These are phyloP conservation scores for Drosophila ironensis DNA, from an alignment of 1,140 invertebrate genomes.

Conservation along the genomic window DNA sequence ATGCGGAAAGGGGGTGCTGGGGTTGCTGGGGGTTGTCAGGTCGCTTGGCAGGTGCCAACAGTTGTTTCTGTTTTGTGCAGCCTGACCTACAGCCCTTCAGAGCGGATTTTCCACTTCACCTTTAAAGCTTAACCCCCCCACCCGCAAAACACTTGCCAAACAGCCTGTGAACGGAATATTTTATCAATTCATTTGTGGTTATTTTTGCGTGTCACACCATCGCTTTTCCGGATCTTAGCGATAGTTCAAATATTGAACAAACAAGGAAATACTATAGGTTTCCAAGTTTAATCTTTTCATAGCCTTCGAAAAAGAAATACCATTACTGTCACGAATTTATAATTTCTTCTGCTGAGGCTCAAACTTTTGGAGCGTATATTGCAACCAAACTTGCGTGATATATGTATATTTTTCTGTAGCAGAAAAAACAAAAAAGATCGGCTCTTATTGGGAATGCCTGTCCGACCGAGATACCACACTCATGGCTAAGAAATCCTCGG, in stretches of 20 bases:
- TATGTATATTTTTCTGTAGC: too few relatives aligned
- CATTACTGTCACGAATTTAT: too few relatives aligned
- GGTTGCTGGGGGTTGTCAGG: too few relatives aligned
- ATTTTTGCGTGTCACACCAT: background rate
- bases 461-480: background rate
- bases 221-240: too few relatives aligned
- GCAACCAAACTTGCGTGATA: too few relatives aligned
- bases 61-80: constrained; percentile 4
- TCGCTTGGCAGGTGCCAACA: constrained; percentile 32
- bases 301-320: too few relatives aligned
- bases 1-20: background rate
- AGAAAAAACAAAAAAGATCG: too few relatives aligned
- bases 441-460: background rate
- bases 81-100: constrained; percentile 7
- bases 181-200: constrained; percentile 14
- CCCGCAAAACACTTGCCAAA: constrained; percentile 17
- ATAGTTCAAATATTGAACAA: too few relatives aligned
- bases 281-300: too few relatives aligned
- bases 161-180: constrained; percentile 12
- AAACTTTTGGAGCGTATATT: too few relatives aligned
- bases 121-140: constrained; percentile 15
- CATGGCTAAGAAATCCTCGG: background rate
- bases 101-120: constrained; percentile 7
- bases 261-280: too few relatives aligned
- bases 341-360: too few relatives aligned